Percentiles rank a stretch among this genome's conserved stretches.
Conservation (phyloP, 2,797 vertebrate genomes). For the Botia almorhae region DNA sequence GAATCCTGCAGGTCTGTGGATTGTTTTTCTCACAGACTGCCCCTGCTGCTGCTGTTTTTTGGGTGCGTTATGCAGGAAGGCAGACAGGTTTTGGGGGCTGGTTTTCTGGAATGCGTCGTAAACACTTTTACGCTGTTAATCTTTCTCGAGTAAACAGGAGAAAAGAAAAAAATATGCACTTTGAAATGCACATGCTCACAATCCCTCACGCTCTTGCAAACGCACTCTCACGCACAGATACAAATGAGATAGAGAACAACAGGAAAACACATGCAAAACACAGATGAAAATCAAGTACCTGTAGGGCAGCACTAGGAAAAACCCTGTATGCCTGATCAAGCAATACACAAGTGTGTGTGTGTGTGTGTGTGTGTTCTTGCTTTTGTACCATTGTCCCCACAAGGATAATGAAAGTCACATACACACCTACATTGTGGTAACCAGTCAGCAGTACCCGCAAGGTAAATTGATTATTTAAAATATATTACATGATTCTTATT, state of each 20-base stretch:
- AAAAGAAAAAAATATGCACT: constrained; percentile 50
- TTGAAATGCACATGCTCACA: constrained; percentile 26
- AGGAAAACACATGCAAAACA: constrained; percentile 55
- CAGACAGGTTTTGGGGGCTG: constrained; percentile 59
- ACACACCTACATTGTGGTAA: too few species aligned
- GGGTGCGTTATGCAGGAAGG: constrained; percentile 56
- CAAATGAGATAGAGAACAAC: constrained; percentile 58
- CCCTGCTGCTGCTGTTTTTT: constrained; percentile 46
- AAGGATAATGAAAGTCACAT: too few species aligned
- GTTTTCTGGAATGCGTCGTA: constrained; percentile 70
- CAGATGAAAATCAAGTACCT: constrained; percentile 54
- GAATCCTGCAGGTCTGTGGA: constrained; percentile 59
- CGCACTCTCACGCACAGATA: constrained; percentile 16
- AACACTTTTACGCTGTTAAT: constrained; percentile 64
- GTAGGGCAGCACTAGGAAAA: constrained; percentile 46
- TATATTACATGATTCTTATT: too few species aligned
- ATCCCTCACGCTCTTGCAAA: constrained; percentile 57
- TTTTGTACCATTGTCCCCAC: too few species aligned
- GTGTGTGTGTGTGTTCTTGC: background rate
- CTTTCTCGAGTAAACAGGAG: constrained; percentile 61
- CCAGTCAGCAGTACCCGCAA: too few species aligned
- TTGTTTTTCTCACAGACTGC: constrained; percentile 56
- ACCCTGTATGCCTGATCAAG: constrained; percentile 28
- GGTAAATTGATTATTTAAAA: too few species aligned
- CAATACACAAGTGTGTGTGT: constrained; percentile 46